Percentiles rank a stretch among this genome's conserved stretches.
phyloP scores from a whole-genome alignment of 2,797 vertebrate species.

The Halcyon smyrnensis region DNA sequence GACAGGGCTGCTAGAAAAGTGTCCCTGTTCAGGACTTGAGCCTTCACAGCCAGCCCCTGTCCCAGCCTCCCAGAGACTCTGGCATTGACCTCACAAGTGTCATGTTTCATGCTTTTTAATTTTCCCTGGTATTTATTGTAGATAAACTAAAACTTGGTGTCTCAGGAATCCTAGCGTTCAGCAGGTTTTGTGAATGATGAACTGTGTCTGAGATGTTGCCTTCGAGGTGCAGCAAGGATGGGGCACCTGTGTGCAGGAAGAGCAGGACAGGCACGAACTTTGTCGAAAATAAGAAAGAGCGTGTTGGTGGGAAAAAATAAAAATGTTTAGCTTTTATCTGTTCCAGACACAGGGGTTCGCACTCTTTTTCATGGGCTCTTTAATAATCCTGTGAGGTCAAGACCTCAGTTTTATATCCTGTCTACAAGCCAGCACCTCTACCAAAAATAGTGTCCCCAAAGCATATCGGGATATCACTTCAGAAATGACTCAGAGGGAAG shows the following conservation, averaged over 20 bases:
- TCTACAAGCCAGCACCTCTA: conserved; percentile 60
- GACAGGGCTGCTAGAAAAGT: conserved; percentile 12
- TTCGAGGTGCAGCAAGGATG: neutral
- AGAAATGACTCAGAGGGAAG: conserved; percentile 65
- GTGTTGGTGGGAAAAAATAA: neutral
- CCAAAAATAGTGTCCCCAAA: conserved; percentile 70
- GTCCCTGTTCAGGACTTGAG: neutral
- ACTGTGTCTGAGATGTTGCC: neutral
- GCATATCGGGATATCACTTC: conserved; percentile 65
- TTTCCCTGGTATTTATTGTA: conserved; percentile 6
- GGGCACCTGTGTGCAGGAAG: neutral
- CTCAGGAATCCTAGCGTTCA: neutral
- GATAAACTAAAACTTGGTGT: neutral
- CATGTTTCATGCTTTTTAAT: conserved; percentile 41
- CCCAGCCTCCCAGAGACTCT: neutral
- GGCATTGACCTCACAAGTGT: neutral
- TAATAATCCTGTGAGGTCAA: conserved; percentile 56
- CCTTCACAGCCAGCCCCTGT: neutral
- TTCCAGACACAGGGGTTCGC: neutral
- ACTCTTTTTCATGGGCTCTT: conserved; percentile 43
- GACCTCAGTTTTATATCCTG: conserved; percentile 64
- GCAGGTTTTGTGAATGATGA: neutral
- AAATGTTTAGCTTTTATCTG: neutral
- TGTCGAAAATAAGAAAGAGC: neutral
- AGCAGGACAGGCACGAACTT: neutral